These are phyloP conservation scores for Ceratosolen solmsi DNA, from an alignment of 1,140 invertebrate species.

Conservation along the genomic window DNA sequence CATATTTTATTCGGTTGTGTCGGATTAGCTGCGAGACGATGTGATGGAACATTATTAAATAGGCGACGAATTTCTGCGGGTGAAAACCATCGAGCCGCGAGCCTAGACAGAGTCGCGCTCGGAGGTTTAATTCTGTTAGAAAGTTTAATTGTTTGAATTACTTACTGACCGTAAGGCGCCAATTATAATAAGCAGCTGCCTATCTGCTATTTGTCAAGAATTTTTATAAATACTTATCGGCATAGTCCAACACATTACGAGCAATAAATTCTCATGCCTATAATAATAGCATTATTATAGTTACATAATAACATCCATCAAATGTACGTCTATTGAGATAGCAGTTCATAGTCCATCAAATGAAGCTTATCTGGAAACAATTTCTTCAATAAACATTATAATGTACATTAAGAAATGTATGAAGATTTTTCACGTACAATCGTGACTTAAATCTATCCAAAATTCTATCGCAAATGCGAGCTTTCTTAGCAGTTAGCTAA, in stretches of 20 bases:
- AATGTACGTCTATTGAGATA: background rate
- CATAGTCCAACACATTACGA: background rate
- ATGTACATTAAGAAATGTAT: too few relatives aligned
- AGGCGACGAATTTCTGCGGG: background rate
- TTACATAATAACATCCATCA: too few relatives aligned
- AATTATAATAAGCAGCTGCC: background rate
- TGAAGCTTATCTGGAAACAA: too few relatives aligned
- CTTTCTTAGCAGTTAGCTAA: too few relatives aligned
- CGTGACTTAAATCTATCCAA: too few relatives aligned
- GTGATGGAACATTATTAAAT: background rate
- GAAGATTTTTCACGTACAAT: too few relatives aligned
- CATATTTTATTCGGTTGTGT: too few relatives aligned
- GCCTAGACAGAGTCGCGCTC: background rate
- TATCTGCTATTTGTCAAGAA: background rate
- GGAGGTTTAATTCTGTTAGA: background rate
- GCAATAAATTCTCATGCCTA: background rate
- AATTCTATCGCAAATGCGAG: too few relatives aligned
- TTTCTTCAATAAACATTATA: too few relatives aligned
- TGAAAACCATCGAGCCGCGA: background rate
- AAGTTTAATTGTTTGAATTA: background rate
- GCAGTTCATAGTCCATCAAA: background rate
- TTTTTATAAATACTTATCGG: background rate
- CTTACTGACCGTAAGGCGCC: background rate
- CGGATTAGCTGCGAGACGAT: background rate
- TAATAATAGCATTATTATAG: background rate